A percentile compares a stretch with the other conserved stretches of the same genome.
Evolutionary conservation across 2,888 invertebrate genomes (phyloP).

Genomic region (Protonemura montana): DNA sequence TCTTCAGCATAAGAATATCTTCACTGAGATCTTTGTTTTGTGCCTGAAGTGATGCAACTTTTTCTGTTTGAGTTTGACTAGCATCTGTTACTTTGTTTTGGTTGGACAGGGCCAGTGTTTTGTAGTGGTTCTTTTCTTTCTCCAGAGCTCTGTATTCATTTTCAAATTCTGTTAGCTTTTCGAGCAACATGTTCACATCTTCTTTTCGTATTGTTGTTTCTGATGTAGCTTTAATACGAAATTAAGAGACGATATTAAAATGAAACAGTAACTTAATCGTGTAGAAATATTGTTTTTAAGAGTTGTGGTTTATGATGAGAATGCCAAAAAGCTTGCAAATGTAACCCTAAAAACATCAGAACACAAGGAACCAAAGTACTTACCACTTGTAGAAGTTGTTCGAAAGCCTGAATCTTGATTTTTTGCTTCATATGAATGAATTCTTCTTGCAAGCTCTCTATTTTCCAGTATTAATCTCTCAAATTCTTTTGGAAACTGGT

Average conservation of each 20-base stretch:
- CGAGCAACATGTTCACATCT: background rate
- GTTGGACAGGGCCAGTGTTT: conserved; percentile 66
- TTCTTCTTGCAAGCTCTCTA: conserved; percentile 23
- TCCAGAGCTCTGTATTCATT: conserved; percentile 13
- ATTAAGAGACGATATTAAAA: background rate
- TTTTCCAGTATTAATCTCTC: conserved; percentile 32
- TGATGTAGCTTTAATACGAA: conserved; percentile 38
- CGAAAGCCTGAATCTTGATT: conserved; percentile 47
- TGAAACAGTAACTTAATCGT: background rate
- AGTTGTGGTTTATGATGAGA: too few relatives aligned
- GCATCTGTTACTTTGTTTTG: conserved; percentile 69
- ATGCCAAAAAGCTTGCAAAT: background rate
- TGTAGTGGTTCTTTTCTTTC: conserved; percentile 16
- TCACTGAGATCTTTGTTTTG: conserved; percentile 68
- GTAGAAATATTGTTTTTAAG: too few relatives aligned
- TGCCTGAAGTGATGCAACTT: conserved; percentile 58
- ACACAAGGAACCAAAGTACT: too few relatives aligned
- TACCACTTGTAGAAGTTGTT: conserved; percentile 7
- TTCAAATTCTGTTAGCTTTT: conserved; percentile 30
- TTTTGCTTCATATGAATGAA: conserved; percentile 27
- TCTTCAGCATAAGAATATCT: conserved; percentile 78
- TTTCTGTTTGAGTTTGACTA: conserved; percentile 51
- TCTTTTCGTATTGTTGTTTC: background rate
- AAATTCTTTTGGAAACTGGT: conserved; percentile 15
- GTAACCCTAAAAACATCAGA: too few relatives aligned